These are phyloP conservation scores for Channallabes apus DNA, from an alignment of 2,797 vertebrate genomes.

Conservation along the genomic window DNA sequence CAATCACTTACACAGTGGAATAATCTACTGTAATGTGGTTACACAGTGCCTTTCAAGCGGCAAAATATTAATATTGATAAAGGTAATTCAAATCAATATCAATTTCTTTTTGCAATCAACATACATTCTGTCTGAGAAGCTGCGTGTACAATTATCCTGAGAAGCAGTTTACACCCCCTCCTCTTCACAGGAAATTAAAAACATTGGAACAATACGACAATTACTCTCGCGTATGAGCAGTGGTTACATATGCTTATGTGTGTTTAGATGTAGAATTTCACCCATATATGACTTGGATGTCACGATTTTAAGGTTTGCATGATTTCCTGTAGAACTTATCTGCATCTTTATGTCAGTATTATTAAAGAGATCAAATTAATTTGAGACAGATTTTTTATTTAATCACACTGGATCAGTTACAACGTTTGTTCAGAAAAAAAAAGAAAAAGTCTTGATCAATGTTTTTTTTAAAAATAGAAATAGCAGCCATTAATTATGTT, in stretches of 20 bases:
- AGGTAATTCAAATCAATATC: constrained; percentile 4
- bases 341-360: neutral
- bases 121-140: neutral
- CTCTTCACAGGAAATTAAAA: neutral
- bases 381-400: neutral
- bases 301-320: too few relatives aligned
- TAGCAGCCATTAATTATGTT: neutral
- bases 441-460: neutral
- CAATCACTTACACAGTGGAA: neutral
- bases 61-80: constrained; percentile 1
- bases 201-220: neutral
- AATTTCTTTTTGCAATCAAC: constrained; percentile 5
- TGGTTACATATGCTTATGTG: neutral
- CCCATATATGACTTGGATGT: neutral
- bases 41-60: neutral
- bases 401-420: neutral
- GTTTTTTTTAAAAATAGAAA: neutral
- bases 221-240: too few relatives aligned
- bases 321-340: neutral
- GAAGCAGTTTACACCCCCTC: neutral
- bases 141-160: neutral
- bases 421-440: neutral
- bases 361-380: neutral
- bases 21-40: neutral
- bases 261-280: neutral